These are phyloP conservation scores for Characodon lateralis DNA, from an alignment of 2,797 vertebrate species.

Conservation along the genomic window DNA sequence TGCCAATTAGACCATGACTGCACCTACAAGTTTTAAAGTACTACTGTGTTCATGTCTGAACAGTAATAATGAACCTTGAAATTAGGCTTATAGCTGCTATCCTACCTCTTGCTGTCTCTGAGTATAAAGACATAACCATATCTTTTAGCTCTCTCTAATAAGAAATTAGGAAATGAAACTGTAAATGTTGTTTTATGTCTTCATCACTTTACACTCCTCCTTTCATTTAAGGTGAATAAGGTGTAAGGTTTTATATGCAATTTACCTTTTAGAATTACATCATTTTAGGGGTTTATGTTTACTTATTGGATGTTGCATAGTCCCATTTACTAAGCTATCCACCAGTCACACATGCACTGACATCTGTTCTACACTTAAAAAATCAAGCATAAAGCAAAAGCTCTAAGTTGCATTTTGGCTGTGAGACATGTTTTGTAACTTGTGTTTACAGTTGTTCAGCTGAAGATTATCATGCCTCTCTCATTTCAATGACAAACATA, in stretches of 20 bases:
- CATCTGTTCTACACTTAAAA: background rate
- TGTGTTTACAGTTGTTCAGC: no score
- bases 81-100: slow-evolving; percentile 35
- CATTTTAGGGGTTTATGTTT: background rate
- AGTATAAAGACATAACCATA: slow-evolving; percentile 26
- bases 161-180: slow-evolving; percentile 20
- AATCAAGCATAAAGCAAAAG: background rate
- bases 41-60: slow-evolving; percentile 48
- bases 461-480: no score
- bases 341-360: background rate
- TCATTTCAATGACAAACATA: background rate
- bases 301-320: background rate
- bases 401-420: background rate
- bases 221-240: background rate
- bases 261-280: no score
- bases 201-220: background rate
- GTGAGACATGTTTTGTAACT: no score
- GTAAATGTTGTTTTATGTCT: slow-evolving; percentile 2
- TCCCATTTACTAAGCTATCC: background rate
- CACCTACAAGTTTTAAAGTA: slow-evolving; percentile 63
- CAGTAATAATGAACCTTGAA: slow-evolving; percentile 60
- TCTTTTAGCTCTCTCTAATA: slow-evolving; percentile 12
- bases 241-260: no score
- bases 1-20: slow-evolving; percentile 66
- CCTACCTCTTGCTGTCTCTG: slow-evolving; percentile 28